Evolutionary conservation across 1,140 invertebrate genomes (phyloP).

Genomic region (Drosophila subpulchrella): DNA sequence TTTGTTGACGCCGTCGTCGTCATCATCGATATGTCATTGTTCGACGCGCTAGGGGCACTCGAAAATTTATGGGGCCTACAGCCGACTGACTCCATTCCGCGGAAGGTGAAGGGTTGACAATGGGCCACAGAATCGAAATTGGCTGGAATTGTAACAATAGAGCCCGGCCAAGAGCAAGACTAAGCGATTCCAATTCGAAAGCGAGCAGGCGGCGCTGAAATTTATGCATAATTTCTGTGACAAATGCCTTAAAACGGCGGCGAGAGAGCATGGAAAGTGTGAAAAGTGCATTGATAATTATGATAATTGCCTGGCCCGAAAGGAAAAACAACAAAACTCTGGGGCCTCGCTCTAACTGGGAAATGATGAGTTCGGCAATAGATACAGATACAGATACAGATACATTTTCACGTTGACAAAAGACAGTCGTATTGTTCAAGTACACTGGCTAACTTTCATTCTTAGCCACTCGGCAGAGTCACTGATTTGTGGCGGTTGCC

Average conservation of each 20-base stretch:
- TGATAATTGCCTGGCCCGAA: conserved; percentile 58
- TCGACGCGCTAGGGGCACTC: conserved; percentile 13
- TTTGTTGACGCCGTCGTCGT: conserved; percentile 49
- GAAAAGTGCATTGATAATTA: conserved; percentile 79
- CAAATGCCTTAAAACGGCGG: conserved; percentile 51
- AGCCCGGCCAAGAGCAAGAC: conserved; percentile 25
- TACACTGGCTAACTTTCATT: conserved; percentile 64
- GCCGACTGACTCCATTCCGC: neutral
- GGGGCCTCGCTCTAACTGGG: neutral
- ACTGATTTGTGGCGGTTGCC: conserved; percentile 56
- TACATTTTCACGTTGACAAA: conserved; percentile 53
- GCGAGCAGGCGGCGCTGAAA: conserved; percentile 54
- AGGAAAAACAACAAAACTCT: neutral
- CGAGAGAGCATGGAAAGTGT: conserved; percentile 40
- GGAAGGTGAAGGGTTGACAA: conserved; percentile 65
- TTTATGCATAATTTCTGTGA: conserved; percentile 77
- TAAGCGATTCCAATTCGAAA: conserved; percentile 76
- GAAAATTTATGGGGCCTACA: conserved; percentile 54
- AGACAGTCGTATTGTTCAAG: conserved; percentile 17
- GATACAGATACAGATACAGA: conserved; percentile 16
- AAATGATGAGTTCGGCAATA: conserved; percentile 44
- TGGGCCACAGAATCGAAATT: conserved; percentile 52
- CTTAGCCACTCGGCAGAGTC: conserved; percentile 46
- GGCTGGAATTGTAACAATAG: conserved; percentile 62
- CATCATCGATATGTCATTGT: conserved; percentile 60